These are phyloP conservation scores for Tiaroga cobitis DNA, from an alignment of 2,797 vertebrate genomes.

Conservation along the genomic window DNA sequence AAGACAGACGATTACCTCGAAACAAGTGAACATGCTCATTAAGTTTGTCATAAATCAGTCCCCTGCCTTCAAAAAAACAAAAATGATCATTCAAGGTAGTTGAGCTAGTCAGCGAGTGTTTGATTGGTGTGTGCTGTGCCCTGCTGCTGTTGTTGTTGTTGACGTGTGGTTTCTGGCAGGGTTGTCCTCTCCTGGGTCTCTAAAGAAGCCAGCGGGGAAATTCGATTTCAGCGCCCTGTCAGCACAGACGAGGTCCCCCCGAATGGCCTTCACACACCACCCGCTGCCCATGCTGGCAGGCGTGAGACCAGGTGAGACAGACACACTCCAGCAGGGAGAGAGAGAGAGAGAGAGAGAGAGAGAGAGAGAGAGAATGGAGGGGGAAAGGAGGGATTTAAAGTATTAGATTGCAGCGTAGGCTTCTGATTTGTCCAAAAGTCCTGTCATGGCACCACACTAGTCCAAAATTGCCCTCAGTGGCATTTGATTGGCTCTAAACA, in stretches of 20 bases:
- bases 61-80: not conserved
- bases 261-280: conserved; percentile 97
- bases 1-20: not conserved
- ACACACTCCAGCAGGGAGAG: conserved; percentile 29
- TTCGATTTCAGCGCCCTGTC: conserved; percentile 95
- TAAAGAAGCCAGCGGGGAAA: conserved; percentile 98
- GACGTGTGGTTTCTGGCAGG: conserved; percentile 80
- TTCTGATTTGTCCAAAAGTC: conserved; percentile 30
- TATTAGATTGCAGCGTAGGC: conserved; percentile 21
- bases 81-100: not conserved
- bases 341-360: conserved; percentile 8
- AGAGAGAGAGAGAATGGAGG: not conserved
- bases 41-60: not conserved
- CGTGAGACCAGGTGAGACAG: conserved; percentile 96
- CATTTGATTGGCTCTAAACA: conserved; percentile 25
- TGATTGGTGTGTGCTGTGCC: conserved; percentile 52
- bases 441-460: conserved; percentile 12
- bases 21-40: not conserved
- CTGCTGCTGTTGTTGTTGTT: conserved; percentile 73
- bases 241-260: conserved; percentile 92
- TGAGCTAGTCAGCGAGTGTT: conserved; percentile 21
- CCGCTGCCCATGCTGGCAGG: conserved; percentile 96
- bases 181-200: conserved; percentile 87
- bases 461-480: conserved; percentile 27
- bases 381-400: conserved; percentile 19